Evolutionary conservation across 1,140 invertebrate genomes (phyloP), one percentile per base, ranked within the genome.

Genomic region (Pseudomyrmex gracilis): DNA sequence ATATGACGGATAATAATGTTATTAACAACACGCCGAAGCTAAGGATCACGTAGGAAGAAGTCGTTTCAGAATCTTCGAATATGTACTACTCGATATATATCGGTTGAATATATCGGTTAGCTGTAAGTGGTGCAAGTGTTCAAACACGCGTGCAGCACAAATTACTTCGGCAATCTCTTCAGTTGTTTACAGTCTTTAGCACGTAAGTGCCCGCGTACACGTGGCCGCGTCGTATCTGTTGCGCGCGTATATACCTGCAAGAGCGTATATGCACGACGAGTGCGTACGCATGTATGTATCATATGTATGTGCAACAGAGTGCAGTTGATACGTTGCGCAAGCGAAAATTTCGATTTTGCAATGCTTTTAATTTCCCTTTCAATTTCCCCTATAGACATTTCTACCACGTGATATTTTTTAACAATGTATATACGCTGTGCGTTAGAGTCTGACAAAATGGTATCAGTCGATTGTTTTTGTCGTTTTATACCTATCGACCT

Each of bases 101-200:
- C 87, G 66, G 83, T 85, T 73, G 34, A 34, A 34, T 34, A 34
- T 13, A 13, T 51, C 49, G 10, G 49, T 51, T 51, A 12, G 70
- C 64, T 70, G 49, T 82, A 87, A 82, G 76, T 74, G 85, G 86
- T 53, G 64, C 73, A 85, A 86, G 85, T 80, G 63, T 64, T 82
- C 71, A 43, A 47, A 88, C 85, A 85, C 86, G 86, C 87, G 87
- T 17, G 57, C 68, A 61, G 24, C 73, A 73, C 87, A 88, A 85
- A 87, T 87, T 87, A 87, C 87, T 85, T 57, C 34, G 73, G 73
- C 70, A 84, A 85, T 53, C 71, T 73, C 82, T 34, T 20, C 70
- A 63, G 47, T 64, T 88, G 83, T 88, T 88, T 88, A 88, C 83
- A 85, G 86, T 85, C 86, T 76, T 87, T 85, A 86, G 86, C 87